Evolutionary conservation across 2,797 vertebrate genomes (phyloP).

Genomic region (Platyrinchus mystaceus): DNA sequence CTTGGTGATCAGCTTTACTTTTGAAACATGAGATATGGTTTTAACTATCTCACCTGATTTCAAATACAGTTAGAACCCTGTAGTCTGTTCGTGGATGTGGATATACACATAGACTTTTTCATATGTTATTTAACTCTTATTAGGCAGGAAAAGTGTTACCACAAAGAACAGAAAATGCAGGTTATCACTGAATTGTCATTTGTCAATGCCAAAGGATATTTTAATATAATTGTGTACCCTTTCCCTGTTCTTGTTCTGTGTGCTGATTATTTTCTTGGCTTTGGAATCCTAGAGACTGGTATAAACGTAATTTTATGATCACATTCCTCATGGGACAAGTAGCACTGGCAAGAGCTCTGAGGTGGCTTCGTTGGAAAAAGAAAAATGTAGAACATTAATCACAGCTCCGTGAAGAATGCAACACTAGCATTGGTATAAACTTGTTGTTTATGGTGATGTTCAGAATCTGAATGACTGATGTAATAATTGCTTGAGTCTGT

Average conservation of each 20-base stretch:
- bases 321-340: constrained; percentile 91
- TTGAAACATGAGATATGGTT: background rate
- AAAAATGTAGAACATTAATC: background rate
- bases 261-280: constrained; percentile 10
- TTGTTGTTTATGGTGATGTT: background rate
- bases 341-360: constrained; percentile 79
- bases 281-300: constrained; percentile 87
- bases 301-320: constrained; percentile 91
- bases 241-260: background rate
- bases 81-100: background rate
- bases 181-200: background rate
- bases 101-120: background rate
- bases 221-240: background rate
- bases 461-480: background rate
- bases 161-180: background rate
- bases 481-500: background rate
- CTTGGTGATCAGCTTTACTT: background rate
- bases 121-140: background rate
- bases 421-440: background rate
- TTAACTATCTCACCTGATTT: background rate
- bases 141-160: background rate
- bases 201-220: background rate
- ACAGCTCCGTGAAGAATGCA: background rate
- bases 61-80: background rate
- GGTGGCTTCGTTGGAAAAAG: constrained; percentile 62